phyloP scores from a whole-genome alignment of 2,797 vertebrate species.

The Simalia tracyae region DNA sequence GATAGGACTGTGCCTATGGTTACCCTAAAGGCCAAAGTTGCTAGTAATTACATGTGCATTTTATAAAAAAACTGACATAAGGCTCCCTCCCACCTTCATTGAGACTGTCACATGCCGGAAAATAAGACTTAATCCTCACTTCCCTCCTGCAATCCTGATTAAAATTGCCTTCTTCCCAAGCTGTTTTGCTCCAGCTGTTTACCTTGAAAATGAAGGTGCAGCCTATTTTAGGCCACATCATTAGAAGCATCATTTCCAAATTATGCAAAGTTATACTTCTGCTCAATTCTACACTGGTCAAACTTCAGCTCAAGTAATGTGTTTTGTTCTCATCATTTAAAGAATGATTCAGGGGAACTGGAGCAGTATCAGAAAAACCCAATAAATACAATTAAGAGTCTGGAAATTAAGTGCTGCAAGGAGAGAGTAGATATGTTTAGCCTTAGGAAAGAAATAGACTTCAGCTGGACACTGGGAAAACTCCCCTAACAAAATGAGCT shows the following conservation, averaged over 20 bases:
- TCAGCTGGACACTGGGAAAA: neutral
- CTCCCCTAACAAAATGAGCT: neutral
- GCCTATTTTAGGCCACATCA: neutral
- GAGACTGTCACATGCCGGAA: neutral
- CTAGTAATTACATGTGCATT: neutral
- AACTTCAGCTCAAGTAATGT: neutral
- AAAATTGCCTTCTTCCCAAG: neutral
- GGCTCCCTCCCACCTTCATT: neutral
- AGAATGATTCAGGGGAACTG: neutral
- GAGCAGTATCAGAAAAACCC: neutral
- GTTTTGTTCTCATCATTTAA: neutral
- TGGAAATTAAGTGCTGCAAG: neutral
- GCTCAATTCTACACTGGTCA: neutral
- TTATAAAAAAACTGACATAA: neutral
- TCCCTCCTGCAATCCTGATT: neutral
- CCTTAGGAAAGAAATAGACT: neutral
- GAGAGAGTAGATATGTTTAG: neutral
- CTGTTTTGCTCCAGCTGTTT: neutral
- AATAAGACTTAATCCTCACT: neutral
- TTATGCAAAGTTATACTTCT: neutral
- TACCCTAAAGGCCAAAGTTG: neutral
- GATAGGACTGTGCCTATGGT: neutral
- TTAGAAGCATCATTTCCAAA: neutral
- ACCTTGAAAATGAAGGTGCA: neutral
- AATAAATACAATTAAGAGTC: neutral